Base-by-base conservation (phyloP, 1,140 invertebrate species). In the Babylonia areolata region DNA sequence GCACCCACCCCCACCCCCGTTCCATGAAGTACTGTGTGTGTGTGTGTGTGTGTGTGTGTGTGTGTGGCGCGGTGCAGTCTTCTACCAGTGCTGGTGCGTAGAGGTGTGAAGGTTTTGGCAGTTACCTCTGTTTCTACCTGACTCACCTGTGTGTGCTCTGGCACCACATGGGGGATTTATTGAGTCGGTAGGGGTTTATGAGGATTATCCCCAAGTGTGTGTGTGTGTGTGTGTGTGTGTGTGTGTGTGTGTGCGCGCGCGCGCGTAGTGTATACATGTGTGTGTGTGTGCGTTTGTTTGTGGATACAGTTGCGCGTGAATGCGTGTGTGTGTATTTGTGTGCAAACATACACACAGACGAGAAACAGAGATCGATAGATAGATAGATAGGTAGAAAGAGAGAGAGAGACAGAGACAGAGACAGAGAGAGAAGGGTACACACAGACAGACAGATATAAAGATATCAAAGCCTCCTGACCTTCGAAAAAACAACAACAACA, bases 361-460 rank as follows among this genome's bases (percentile, higher is more conserved):
- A 3, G 6, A 6, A 23, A n/a, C n/a, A n/a, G n/a, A n/a, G n/a
- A n/a, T n/a, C n/a, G n/a, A 31, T 11, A 31, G 64, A 31, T 9
- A 69, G 64, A 69, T 9, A 73, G 69, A 35, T 9, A 35, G 31
- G 23, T 9, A 35, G n/a, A 73, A 31, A 73, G 69, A 73, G 69
- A 73, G 69, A 73, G 69, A 73, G n/a, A 73, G 69, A 73, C 9
- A 73, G 69, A 73, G n/a, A 73, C 28, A 73, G n/a, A 64, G 58
- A 64, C 20, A 64, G 58, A 64, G 6, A 64, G 58, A 64, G 58
- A 23, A 64, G 23, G 42, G 15, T 5, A 46, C 5, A 64, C 6
- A 64, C 6, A 73, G 69, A 73, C 28, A 73, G 69, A 73, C 28
- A 73, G 69, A 73, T 17, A 73, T 17, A 73, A 31, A 73, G 69